Evolutionary conservation across 2,888 invertebrate genomes (phyloP), one percentile per base, ranked within the genome.

Genomic region (Petrophora chlorosata): DNA sequence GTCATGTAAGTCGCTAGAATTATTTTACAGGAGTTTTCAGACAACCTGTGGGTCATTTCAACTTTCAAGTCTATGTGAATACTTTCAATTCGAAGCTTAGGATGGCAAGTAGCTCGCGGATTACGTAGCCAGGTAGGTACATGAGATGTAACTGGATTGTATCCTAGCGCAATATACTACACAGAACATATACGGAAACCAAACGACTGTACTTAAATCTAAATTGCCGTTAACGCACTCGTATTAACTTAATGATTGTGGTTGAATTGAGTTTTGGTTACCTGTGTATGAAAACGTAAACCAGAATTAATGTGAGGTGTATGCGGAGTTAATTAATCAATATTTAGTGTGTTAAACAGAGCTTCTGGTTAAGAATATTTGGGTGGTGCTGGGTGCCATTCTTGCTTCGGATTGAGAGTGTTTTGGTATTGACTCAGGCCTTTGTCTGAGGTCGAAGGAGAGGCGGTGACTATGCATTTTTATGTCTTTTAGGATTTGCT

Each of bases 11-110:
- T 23, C 3, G 1, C 3, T 12, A 19, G 5, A 19, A 17, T 28
- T 7, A 26, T 36, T 17, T 13, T 5, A 19, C 12, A 0, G 3
- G n/a, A 19, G 14, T 8, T 15, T 28, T 28, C 5, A 10, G 25
- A 19, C 41, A 47, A 47, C 47, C 47, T 47, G 47, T 47, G 30
- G 47, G 41, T 47, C 7, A 14, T 25, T 19, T 25, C 10, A 40
- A 16, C 33, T 35, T 16, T 41, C 16, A 16, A 22, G 34, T 34
- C 14, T 35, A 15, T 16, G 15, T 29, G 15, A 32, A 30, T 41
- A 9, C 15, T 40, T 36, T 23, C 26, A 38, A 19, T 10, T 5
- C 19, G 2, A 29, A 5, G 12, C 33, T 28, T 10, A 10, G 35
- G 32, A 2, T 25, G 30, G 17, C 22, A 29, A 30, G 9, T 12